Percentiles rank a stretch among this genome's conserved stretches.
Evolutionary conservation across 2,113 vertebrate genomes (phyloP).

Genomic region (Platycercus adscitus): DNA sequence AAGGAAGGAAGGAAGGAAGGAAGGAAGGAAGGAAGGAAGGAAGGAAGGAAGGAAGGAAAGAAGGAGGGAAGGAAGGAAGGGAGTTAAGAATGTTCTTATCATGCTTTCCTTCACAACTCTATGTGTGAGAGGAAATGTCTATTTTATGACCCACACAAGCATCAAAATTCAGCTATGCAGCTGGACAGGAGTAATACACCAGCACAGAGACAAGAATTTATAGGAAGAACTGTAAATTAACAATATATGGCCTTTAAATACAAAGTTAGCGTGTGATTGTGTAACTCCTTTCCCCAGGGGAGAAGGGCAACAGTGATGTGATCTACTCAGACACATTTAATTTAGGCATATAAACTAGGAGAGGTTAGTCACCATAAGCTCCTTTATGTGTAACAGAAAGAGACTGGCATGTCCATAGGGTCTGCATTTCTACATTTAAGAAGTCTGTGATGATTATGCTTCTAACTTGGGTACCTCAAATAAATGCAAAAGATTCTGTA

Average conservation of each 20-base stretch:
- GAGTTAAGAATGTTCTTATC: neutral
- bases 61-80: no score
- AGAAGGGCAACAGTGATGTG: neutral
- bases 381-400: neutral
- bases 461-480: neutral
- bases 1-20: neutral
- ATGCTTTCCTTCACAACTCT: neutral
- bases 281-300: neutral
- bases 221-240: neutral
- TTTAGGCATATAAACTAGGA: neutral
- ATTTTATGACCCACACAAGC: neutral
- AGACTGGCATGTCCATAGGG: neutral
- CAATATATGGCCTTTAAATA: neutral
- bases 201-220: neutral
- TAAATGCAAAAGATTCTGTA: neutral
- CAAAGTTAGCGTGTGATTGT: neutral
- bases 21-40: no score
- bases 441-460: neutral
- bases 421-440: neutral
- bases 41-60: no score
- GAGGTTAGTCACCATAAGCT: neutral
- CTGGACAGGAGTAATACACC: neutral
- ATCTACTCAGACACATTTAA: neutral
- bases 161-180: neutral
- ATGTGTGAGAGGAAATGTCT: neutral